Percentiles rank a stretch among this genome's conserved stretches.
Evolutionary conservation across 2,888 invertebrate genomes (phyloP).

Genomic region (Lutraria lutraria): DNA sequence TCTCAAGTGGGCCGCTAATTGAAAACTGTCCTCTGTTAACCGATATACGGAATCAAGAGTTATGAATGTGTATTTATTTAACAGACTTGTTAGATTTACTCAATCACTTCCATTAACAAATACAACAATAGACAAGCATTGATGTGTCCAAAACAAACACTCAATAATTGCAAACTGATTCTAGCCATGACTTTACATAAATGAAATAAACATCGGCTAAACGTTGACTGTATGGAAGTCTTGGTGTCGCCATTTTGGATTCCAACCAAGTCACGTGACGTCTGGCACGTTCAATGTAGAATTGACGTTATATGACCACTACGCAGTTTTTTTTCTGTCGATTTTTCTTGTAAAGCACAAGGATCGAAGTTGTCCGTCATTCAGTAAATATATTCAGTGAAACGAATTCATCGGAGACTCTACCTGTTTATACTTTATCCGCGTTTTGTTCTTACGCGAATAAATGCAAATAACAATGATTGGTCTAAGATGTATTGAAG

Average conservation of each 20-base stretch:
- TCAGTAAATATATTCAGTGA: too few species aligned
- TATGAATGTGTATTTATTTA: constrained; percentile 46
- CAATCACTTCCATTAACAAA: constrained; percentile 61
- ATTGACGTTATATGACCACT: background rate
- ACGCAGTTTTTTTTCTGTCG: too few species aligned
- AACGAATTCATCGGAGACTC: too few species aligned
- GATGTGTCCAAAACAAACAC: constrained; percentile 39
- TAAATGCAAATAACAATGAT: too few species aligned
- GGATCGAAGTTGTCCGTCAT: too few species aligned
- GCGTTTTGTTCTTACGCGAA: too few species aligned
- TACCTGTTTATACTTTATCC: too few species aligned
- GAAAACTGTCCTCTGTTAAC: constrained; percentile 44
- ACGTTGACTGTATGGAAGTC: background rate
- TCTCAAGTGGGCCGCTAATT: constrained; percentile 41
- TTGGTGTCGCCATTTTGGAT: background rate
- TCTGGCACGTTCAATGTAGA: background rate
- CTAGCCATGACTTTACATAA: constrained; percentile 37
- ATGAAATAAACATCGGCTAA: background rate
- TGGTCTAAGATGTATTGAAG: too few species aligned
- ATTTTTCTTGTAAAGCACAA: too few species aligned
- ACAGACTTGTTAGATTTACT: constrained; percentile 34
- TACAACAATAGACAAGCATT: constrained; percentile 46
- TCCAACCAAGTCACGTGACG: background rate
- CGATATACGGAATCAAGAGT: constrained; percentile 29
- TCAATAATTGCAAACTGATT: constrained; percentile 41